A percentile compares a stretch with the other conserved stretches of the same genome.
Evolutionary conservation across 2,888 invertebrate species (phyloP).

Genomic region (Griposia aprilina): DNA sequence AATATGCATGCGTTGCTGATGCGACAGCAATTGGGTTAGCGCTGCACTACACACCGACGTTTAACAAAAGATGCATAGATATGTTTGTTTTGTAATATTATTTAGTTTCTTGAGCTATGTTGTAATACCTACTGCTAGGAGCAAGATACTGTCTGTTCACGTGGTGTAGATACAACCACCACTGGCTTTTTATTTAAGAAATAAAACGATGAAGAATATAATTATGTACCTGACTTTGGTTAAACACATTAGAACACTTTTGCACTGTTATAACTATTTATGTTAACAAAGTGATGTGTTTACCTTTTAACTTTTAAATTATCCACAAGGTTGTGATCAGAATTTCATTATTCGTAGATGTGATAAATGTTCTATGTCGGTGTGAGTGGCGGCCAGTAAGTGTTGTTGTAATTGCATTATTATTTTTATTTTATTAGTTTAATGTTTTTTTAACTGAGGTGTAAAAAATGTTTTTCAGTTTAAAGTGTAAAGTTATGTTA

Average conservation of each 20-base stretch:
- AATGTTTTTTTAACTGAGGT: no score
- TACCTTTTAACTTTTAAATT: not conserved
- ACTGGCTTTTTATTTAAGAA: no score
- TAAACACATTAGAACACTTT: not conserved
- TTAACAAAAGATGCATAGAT: not conserved
- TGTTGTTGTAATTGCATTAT: not conserved
- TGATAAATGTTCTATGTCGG: not conserved
- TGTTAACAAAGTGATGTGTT: not conserved
- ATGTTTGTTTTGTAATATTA: not conserved
- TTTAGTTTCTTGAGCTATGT: not conserved
- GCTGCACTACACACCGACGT: not conserved
- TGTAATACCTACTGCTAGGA: not conserved
- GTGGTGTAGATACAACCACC: not conserved
- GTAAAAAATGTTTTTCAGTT: not conserved
- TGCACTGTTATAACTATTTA: not conserved
- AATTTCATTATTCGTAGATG: not conserved
- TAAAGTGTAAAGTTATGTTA: not conserved
- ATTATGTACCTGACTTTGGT: not conserved
- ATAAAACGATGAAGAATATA: not conserved
- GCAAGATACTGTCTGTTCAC: not conserved
- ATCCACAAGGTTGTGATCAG: not conserved
- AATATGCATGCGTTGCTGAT: constrained; percentile 16
- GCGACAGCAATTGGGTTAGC: constrained; percentile 37
- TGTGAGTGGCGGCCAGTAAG: not conserved
- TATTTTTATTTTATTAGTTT: no score